Conservation (phyloP, 2,888 invertebrate species). For the Acanthococcus lagerstroemiae region DNA sequence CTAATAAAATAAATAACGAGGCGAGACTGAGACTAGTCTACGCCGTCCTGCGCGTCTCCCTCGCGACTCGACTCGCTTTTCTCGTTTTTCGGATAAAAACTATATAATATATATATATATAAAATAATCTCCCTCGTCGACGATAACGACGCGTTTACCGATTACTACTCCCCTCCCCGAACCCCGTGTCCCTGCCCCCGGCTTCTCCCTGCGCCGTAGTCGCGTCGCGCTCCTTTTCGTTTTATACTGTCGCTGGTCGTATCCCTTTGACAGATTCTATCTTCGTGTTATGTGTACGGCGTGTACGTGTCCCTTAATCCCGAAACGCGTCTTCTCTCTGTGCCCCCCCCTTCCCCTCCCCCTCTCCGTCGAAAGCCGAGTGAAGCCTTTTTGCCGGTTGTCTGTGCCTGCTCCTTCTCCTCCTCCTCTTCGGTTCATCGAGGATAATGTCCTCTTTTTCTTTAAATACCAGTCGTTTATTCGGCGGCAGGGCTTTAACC, state of each 20-base stretch:
- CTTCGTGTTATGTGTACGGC: conserved; percentile 12
- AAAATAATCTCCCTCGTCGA: not conserved
- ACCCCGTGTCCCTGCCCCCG: not conserved
- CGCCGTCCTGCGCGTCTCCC: not conserved
- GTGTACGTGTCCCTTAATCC: conserved; percentile 12
- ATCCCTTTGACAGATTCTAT: conserved; percentile 22
- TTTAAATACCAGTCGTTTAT: conserved; percentile 17
- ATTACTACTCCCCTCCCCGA: not conserved
- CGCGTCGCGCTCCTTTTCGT: not conserved
- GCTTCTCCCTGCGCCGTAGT: too few relatives aligned
- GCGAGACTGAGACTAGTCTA: conserved; percentile 9
- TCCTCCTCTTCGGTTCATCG: not conserved
- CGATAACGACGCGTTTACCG: conserved; percentile 1
- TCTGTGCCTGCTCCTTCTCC: not conserved
- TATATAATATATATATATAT: not conserved
- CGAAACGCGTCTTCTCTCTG: conserved; percentile 21
- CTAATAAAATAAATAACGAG: conserved; percentile 11
- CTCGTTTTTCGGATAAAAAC: too few relatives aligned
- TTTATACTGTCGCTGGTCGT: not conserved
- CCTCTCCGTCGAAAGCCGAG: not conserved
- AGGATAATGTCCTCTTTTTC: conserved; percentile 25
- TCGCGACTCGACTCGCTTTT: too few relatives aligned
- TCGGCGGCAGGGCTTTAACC: conserved; percentile 21
- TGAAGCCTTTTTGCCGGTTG: not conserved
- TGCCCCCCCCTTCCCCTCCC: not conserved